Evolutionary conservation across 2,888 invertebrate species (phyloP).

Genomic region (Leptinotarsa haldemani): DNA sequence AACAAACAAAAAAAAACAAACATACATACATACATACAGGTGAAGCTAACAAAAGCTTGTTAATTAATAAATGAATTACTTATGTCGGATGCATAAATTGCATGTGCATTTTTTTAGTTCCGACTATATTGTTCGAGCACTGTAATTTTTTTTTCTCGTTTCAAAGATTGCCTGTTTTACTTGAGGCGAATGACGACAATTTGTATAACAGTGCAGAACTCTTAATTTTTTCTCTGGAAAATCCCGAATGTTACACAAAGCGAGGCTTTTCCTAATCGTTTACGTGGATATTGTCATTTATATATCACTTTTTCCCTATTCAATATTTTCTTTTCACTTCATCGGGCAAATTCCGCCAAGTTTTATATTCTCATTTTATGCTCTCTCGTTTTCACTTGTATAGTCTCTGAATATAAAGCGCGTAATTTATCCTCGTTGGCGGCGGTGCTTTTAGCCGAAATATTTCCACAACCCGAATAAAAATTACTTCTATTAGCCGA

Average conservation of each 20-base stretch:
- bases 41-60: no score
- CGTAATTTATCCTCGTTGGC: neutral
- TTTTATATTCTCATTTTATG: neutral
- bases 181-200: no score
- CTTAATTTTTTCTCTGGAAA: no score
- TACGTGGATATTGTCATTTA: neutral
- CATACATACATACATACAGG: no score
- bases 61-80: no score
- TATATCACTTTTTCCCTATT: neutral
- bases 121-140: no score
- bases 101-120: no score
- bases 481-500: constrained; percentile 19
- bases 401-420: constrained; percentile 7
- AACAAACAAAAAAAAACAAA: no score
- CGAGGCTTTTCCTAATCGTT: neutral
- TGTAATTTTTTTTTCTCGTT: no score
- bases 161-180: no score
- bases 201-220: no score
- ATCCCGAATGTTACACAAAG: neutral
- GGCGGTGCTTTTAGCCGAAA: neutral
- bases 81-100: no score
- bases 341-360: neutral
- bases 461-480: constrained; percentile 10
- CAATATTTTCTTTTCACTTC: neutral
- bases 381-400: neutral